These are phyloP conservation scores for Lomographa bimaculata DNA, from an alignment of 2,888 invertebrate species.

Conservation along the genomic window DNA sequence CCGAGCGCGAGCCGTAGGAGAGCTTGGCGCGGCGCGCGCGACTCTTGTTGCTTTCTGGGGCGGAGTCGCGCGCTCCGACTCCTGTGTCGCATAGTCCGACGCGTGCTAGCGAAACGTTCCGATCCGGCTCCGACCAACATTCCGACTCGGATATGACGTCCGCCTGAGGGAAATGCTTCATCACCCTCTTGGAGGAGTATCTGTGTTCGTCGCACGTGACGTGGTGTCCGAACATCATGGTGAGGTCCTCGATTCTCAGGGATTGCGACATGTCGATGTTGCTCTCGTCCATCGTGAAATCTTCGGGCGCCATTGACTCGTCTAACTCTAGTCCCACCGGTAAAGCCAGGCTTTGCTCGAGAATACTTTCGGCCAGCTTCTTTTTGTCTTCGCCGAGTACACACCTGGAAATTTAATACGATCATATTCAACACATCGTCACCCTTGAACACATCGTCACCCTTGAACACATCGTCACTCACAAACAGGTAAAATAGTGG, in stretches of 20 bases:
- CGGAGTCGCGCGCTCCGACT: slow-evolving; percentile 49
- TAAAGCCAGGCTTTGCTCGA: slow-evolving; percentile 76
- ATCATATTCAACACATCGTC: too few relatives aligned
- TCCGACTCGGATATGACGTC: slow-evolving; percentile 87
- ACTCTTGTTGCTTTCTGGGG: slow-evolving; percentile 60
- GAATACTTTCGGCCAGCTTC: slow-evolving; percentile 73
- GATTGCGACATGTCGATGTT: slow-evolving; percentile 72
- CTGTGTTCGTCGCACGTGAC: slow-evolving; percentile 57
- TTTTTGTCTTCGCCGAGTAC: slow-evolving; percentile 78
- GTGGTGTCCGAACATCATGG: slow-evolving; percentile 77
- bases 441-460: too few relatives aligned
- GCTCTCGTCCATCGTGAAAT: slow-evolving; percentile 73
- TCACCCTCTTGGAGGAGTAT: slow-evolving; percentile 44
- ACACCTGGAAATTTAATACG: slow-evolving; percentile 61
- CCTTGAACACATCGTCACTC: too few relatives aligned
- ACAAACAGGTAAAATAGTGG: too few relatives aligned
- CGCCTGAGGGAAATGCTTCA: slow-evolving; percentile 57
- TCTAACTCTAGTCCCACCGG: slow-evolving; percentile 76
- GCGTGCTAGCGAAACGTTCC: slow-evolving; percentile 90
- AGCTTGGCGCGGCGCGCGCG: slow-evolving; percentile 69
- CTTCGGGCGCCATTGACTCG: slow-evolving; percentile 73
- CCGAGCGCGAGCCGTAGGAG: slow-evolving; percentile 69
- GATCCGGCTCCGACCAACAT: slow-evolving; percentile 94
- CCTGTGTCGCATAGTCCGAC: slow-evolving; percentile 85
- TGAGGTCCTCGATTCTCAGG: slow-evolving; percentile 71